Evolutionary conservation across 2,113 vertebrate genomes (phyloP), one percentile per base, ranked within the genome.

Genomic region (Litocranius walleri): DNA sequence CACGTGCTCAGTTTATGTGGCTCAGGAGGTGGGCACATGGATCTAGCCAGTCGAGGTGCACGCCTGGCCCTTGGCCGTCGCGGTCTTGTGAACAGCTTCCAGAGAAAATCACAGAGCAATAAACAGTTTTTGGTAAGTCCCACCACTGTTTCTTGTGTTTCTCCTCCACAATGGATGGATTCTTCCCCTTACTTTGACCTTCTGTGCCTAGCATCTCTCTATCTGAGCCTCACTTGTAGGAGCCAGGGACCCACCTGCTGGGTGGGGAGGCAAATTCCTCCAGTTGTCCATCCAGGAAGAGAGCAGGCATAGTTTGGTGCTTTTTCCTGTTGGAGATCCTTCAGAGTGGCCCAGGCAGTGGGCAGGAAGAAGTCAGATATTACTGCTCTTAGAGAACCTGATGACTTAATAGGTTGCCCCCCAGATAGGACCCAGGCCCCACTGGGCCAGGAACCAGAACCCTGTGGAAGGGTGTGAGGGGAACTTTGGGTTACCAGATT

Each of bases 91-190:
- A 77, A 50, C 52, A 61, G 88, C 90, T 96, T 96, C 91, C 80
- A 40, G 90, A 81, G 23, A 57, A 64, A 95, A 59, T 96, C 61
- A 33, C 67, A 87, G 15, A 95, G 97, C 96, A 98, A 97, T 98
- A 98, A 98, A 98, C 56, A 13, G 33, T 83, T 91, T 64, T 89
- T 30, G 16, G 13, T 59, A 88, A 97, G 84, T 56, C 91, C 54
- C 82, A 50, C 45, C 45, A 12, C 9, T 19, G 62, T n/a, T 80
- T 56, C 74, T 50, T 36, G 7, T 36, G 30, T 92, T 77, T 91
- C 50, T 97, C 81, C 71, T 78, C 7, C 43, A n/a, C 57, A 85
- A 21, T 48, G 50, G 61, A 5, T 45, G 50, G 45, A 27, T 56
- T 19, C 59, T 43, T 17, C 21, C 40, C 48, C 10, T 77, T 43